Conservation (phyloP, 2,113 vertebrate species). For the Tor tambroides region DNA sequence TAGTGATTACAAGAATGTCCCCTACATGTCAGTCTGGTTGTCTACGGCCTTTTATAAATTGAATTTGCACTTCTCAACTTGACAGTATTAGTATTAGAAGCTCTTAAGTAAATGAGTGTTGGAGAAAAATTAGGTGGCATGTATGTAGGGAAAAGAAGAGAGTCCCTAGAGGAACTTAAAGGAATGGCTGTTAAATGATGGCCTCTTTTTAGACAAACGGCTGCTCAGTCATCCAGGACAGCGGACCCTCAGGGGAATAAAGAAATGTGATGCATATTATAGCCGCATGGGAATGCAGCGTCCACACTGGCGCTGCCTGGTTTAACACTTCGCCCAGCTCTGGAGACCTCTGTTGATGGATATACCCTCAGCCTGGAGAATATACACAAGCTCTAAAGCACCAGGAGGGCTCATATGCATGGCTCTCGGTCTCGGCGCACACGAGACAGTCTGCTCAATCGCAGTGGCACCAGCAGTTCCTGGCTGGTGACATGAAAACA, state of each 20-base stretch:
- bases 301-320: conserved; percentile 37
- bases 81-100: neutral
- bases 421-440: conserved; percentile 28
- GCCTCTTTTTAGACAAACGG: conserved; percentile 67
- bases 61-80: conserved; percentile 11
- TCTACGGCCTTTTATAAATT: neutral
- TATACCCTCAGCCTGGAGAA: conserved; percentile 28
- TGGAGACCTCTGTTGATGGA: conserved; percentile 43
- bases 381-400: conserved; percentile 28
- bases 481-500: conserved; percentile 58
- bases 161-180: conserved; percentile 50
- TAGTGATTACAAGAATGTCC: neutral
- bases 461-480: conserved; percentile 45
- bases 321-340: conserved; percentile 54
- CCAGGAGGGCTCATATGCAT: neutral
- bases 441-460: conserved; percentile 45
- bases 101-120: conserved; percentile 4
- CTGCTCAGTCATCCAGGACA: conserved; percentile 71
- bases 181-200: conserved; percentile 69
- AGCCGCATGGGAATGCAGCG: conserved; percentile 58
- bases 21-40: neutral
- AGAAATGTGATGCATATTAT: conserved; percentile 62
- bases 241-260: conserved; percentile 61
- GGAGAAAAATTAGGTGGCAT: conserved; percentile 22
- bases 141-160: conserved; percentile 27